Percentiles rank a stretch among this genome's conserved stretches.
Evolutionary conservation across 2,888 invertebrate species (phyloP).

Genomic region (Vandiemenella viatica): DNA sequence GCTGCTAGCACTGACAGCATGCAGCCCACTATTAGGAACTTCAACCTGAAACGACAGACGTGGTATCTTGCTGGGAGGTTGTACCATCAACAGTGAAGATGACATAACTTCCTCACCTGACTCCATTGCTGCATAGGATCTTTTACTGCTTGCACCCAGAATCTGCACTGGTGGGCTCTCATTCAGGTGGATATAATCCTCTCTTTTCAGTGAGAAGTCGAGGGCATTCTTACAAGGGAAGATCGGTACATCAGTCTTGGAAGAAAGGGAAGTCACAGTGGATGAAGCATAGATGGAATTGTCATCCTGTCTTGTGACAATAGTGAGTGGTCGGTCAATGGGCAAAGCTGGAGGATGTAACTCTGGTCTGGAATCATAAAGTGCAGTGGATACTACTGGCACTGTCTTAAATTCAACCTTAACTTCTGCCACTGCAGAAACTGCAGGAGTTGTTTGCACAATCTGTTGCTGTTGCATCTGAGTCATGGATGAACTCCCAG

Average conservation of each 20-base stretch:
- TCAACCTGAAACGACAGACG: neutral
- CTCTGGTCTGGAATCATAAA: no score
- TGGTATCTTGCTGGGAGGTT: neutral
- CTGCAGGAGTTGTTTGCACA: neutral
- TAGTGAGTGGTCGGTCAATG: slow-evolving; percentile 14
- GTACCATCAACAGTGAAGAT: neutral
- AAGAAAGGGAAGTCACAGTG: neutral
- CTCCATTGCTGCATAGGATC: neutral
- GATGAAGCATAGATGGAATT: neutral
- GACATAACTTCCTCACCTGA: neutral
- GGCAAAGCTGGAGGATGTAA: neutral
- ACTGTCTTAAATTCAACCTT: slow-evolving; percentile 11
- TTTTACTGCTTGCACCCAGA: neutral
- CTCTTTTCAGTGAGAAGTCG: slow-evolving; percentile 19
- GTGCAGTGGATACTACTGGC: neutral
- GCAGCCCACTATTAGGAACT: neutral
- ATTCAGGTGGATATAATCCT: neutral
- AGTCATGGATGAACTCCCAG: neutral
- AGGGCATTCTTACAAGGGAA: slow-evolving; percentile 15
- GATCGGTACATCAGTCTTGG: neutral
- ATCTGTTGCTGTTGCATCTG: neutral
- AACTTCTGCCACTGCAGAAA: slow-evolving; percentile 4
- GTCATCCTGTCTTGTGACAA: slow-evolving; percentile 9
- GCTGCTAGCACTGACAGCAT: neutral
- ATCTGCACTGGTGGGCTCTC: neutral